A percentile compares a stretch with the other conserved stretches of the same genome.
These are phyloP conservation scores for Brachynemurus nebulosus DNA, from an alignment of 2,888 invertebrate species.

Conservation along the genomic window DNA sequence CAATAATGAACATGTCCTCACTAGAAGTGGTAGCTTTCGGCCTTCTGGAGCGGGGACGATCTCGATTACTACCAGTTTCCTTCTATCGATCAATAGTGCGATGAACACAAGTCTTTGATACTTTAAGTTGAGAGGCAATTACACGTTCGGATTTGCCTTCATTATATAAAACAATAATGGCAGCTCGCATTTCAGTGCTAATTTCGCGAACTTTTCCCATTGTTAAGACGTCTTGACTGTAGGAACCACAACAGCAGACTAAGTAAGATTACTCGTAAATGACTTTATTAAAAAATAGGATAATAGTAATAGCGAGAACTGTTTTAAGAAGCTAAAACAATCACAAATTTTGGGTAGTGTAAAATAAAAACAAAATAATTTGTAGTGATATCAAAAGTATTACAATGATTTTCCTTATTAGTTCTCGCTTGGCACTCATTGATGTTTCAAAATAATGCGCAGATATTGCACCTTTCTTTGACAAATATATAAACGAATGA, in stretches of 20 bases:
- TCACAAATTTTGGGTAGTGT: too few relatives aligned
- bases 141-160: constrained; percentile 7
- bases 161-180: constrained; percentile 5
- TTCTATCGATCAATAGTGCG: too few relatives aligned
- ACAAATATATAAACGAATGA: neutral
- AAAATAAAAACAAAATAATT: too few relatives aligned
- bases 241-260: neutral
- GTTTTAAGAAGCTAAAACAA: too few relatives aligned
- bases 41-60: too few relatives aligned
- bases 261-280: neutral
- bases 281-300: neutral
- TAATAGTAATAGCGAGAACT: neutral
- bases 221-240: neutral
- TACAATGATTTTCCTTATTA: neutral
- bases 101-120: too few relatives aligned
- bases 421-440: neutral
- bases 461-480: neutral
- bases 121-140: constrained; percentile 7
- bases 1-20: neutral
- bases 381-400: neutral
- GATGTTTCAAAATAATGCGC: neutral
- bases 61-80: too few relatives aligned
- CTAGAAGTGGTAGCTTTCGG: constrained; percentile 3
- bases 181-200: too few relatives aligned
- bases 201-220: neutral